Evolutionary conservation across 2,113 vertebrate genomes (phyloP), one percentile per base, ranked within the genome.

Genomic region (Rousettus leschenaultii): DNA sequence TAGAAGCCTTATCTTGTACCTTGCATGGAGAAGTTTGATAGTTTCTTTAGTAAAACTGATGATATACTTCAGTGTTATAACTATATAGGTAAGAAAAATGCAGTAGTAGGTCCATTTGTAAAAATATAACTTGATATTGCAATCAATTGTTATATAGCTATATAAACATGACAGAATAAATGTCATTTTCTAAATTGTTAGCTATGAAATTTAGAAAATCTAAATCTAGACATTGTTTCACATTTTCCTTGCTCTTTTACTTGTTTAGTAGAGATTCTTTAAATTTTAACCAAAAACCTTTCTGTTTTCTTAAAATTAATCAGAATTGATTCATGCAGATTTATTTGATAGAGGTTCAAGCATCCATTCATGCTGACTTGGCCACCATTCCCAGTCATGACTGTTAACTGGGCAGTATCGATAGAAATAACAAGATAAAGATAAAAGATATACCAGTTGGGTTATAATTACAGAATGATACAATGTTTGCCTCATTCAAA

Each of bases 351-450:
- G 40, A 95, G 16, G 18, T 57, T 94, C 65, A 82, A 95, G 65
- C 55, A 94, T 88, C 15, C 22, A n/a, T 77, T 84, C 80, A 75
- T 85, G 61, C 15, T 71, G 10, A 55, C 10, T 68, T 66, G 45
- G n/a, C 9, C 51, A 40, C 15, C 14, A 77, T 57, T 80, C 2
- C 6, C 30, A 59, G 2, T n/a, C 83, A 65, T 45, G 33, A 66
- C 7, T 87, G 33, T 22, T 89, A 84, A 83, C 35, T 30, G 68
- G 43, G 11, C 10, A 22, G 16, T 84, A 90, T 40, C 90, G 63
- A 84, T 59, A 95, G 74, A 86, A 93, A 82, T 55, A 82, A 35
- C 38, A 75, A 88, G 30, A 86, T 71, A 89, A 93, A 89, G 28
- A 70, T 57, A 38, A 68, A 94, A 86, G 30, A 66, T 73, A 65